phyloP scores from a whole-genome alignment of 2,888 invertebrate genomes.

The Embidobia sp. region DNA sequence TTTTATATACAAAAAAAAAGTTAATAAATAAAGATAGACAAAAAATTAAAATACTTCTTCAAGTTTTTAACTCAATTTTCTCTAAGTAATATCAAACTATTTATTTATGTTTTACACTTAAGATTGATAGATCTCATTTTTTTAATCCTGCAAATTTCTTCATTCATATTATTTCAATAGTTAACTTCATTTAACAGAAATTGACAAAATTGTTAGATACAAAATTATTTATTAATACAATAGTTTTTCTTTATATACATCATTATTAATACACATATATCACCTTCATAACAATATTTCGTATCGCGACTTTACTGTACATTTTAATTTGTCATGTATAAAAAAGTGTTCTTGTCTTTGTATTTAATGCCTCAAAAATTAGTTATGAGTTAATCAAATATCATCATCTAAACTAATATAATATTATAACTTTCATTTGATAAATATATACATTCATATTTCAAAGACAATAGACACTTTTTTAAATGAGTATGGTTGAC shows the following conservation, averaged over 20 bases:
- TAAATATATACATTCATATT: too few species aligned
- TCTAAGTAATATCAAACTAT: slow-evolving; percentile 4
- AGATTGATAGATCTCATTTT: slow-evolving; percentile 69
- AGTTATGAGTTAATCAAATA: too few species aligned
- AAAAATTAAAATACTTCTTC: not conserved
- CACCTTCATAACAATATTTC: too few species aligned
- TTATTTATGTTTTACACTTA: slow-evolving; percentile 38
- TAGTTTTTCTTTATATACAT: slow-evolving; percentile 2
- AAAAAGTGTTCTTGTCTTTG: too few species aligned
- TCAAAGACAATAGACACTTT: slow-evolving; percentile 21
- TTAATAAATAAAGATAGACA: not conserved
- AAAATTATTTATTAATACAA: slow-evolving; percentile 15
- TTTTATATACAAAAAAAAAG: too few species aligned
- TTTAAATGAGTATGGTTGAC: not conserved
- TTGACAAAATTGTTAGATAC: not conserved
- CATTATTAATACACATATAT: slow-evolving; percentile 2
- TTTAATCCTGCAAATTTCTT: slow-evolving; percentile 12
- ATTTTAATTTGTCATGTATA: too few species aligned
- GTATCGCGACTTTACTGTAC: too few species aligned
- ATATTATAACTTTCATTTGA: too few species aligned
- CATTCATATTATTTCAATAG: not conserved
- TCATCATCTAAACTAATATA: too few species aligned
- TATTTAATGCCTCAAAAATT: too few species aligned
- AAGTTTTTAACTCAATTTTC: not conserved
- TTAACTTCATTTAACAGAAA: too few species aligned